Base-by-base conservation (phyloP, 2,113 vertebrate genomes). In the Lophotis ruficrista region DNA sequence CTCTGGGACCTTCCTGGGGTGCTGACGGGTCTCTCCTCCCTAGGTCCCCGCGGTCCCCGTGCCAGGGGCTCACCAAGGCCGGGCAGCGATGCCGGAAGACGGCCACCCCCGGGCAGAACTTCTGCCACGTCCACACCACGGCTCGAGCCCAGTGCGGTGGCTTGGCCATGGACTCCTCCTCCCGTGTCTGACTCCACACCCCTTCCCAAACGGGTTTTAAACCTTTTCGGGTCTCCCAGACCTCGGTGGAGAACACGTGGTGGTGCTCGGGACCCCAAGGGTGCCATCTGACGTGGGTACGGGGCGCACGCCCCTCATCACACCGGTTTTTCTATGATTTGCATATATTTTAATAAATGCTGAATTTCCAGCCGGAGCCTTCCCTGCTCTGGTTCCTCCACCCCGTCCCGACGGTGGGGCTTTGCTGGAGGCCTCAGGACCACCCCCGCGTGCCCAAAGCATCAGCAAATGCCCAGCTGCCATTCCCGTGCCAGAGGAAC, bases 1-100 rank as follows among this genome's bases (percentile, higher is more conserved):
- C 2, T 0, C 27, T 23, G 27, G 14, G n/a, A 20, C 31, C 31
- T 54, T 31, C 43, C 7, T 62, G 56, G 18, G 37, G 12, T 75
- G 57, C n/a, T 64, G 43, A 69, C 20, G 17, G 12, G 23, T 41
- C 6, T 83, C 53, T 94, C 35, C 21, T 45, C 43, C 6, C 3
- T 18, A 98, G 97, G 84, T 96, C 85, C 23, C 98, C 97, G 2
- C 9, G 97, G 57, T 98, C 97, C 2, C 95, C 53, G 0, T 98
- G 99, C 89, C 97, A 86, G 14, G 98, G 97, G 4, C 81, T 98
- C 94, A 99, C 98, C 54, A 98, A 97, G 75, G 93, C 94, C 0
- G 94, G 98, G 14, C 98, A 98, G 69, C 91, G 65, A 2, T 99
- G 98, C 89, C 96, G 97, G 94, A 99, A 98, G 89, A 98, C 96